These are phyloP conservation scores for Siphamia tubifer DNA, from an alignment of 2,113 vertebrate genomes.

Conservation along the genomic window DNA sequence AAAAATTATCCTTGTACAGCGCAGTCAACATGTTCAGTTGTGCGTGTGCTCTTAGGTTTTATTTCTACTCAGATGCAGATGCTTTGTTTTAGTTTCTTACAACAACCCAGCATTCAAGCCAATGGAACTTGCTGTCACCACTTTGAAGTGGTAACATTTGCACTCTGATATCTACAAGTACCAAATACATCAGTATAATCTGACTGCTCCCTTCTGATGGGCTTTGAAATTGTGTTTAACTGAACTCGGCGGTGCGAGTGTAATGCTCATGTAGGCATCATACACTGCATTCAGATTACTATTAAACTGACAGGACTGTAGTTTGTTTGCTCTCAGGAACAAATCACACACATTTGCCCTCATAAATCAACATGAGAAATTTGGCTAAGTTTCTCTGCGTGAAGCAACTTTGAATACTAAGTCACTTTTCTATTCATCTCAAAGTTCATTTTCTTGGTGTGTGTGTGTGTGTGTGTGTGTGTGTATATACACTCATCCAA, in stretches of 20 bases:
- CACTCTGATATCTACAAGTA: conserved; percentile 26
- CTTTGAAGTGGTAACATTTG: conserved; percentile 52
- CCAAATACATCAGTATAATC: conserved; percentile 55
- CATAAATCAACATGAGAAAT: conserved; percentile 51
- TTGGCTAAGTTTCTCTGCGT: background rate
- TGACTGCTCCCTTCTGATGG: conserved; percentile 34
- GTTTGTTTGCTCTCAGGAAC: conserved; percentile 28
- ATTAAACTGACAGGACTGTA: conserved; percentile 26
- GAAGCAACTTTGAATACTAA: conserved; percentile 47
- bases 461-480: too few relatives aligned
- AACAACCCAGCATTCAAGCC: conserved; percentile 22
- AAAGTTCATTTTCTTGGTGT: conserved; percentile 15
- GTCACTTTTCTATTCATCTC: conserved; percentile 42
- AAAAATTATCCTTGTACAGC: conserved; percentile 7
- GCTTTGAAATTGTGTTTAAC: conserved; percentile 51
- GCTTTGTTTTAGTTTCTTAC: background rate
- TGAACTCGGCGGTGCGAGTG: background rate
- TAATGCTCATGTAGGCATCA: background rate
- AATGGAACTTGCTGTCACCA: conserved; percentile 22
- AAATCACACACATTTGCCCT: conserved; percentile 49
- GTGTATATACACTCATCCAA: conserved; percentile 20
- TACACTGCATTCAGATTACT: conserved; percentile 37
- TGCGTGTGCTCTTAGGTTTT: conserved; percentile 9
- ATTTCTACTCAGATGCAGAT: conserved; percentile 2
- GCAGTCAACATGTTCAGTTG: background rate